Evolutionary conservation across 2,113 vertebrate genomes (phyloP).

Genomic region (Paraplagusia blochii): DNA sequence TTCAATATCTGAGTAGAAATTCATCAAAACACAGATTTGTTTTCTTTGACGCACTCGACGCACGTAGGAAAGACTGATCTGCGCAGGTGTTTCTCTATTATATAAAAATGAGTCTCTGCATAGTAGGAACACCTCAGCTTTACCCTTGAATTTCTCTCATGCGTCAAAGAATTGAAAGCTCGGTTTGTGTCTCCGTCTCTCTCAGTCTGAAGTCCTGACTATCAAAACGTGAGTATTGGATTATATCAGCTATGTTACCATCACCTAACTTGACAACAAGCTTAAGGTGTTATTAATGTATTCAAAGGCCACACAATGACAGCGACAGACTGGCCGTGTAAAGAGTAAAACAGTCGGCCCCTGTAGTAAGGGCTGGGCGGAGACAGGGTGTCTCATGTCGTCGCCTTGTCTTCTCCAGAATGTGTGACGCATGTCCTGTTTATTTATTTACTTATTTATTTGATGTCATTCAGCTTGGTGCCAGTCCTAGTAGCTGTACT

Average conservation of each 20-base stretch:
- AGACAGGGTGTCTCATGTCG: conserved; percentile 7
- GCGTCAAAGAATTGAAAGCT: conserved; percentile 12
- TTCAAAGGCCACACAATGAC: neutral
- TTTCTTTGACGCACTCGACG: conserved; percentile 13
- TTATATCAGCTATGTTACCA: no score
- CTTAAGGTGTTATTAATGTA: neutral
- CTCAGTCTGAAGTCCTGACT: neutral
- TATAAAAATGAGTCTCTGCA: neutral
- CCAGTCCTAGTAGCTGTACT: conserved; percentile 16
- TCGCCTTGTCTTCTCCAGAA: neutral
- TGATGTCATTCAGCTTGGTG: conserved; percentile 12
- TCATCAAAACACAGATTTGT: neutral
- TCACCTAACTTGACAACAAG: neutral
- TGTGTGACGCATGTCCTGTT: conserved; percentile 37
- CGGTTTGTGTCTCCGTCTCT: neutral
- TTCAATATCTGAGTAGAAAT: neutral
- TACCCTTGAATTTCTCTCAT: conserved; percentile 38
- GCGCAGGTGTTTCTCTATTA: neutral
- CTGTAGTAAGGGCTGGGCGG: neutral
- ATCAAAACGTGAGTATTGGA: no score
- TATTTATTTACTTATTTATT: conserved; percentile 2
- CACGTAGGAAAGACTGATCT: neutral
- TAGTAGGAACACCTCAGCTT: neutral
- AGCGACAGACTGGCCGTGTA: neutral
- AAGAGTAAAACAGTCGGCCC: neutral